These are phyloP conservation scores for Marronus borbonicus DNA, from an alignment of 2,888 invertebrate genomes.

Conservation along the genomic window DNA sequence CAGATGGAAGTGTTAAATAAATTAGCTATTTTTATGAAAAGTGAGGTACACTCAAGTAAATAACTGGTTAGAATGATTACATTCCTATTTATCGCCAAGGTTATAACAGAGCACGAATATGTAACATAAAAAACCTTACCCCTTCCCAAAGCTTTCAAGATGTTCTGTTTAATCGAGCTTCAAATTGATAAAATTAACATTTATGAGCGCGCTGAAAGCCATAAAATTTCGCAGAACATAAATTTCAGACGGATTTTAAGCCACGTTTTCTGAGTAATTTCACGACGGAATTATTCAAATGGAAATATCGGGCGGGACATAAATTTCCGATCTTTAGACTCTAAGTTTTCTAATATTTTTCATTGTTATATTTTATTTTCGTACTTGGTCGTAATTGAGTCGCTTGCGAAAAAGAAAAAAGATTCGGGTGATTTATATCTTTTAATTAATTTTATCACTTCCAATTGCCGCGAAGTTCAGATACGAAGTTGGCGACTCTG, in stretches of 20 bases:
- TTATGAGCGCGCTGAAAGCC: neutral
- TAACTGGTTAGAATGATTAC: no score
- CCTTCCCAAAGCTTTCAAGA: constrained; percentile 12
- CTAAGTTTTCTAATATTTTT: constrained; percentile 7
- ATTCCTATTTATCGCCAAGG: no score
- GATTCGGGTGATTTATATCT: neutral
- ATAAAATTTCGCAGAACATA: constrained; percentile 17
- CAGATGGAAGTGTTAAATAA: no score
- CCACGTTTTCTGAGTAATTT: neutral
- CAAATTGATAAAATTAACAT: constrained; percentile 26
- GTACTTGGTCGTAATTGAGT: neutral
- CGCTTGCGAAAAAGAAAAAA: neutral
- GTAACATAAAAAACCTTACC: no score
- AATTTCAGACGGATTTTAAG: constrained; percentile 4
- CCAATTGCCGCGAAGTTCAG: no score
- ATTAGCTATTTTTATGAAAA: no score
- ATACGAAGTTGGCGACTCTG: no score
- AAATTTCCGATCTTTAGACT: neutral
- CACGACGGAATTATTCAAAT: neutral
- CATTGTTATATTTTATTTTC: constrained; percentile 2
- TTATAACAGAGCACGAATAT: no score
- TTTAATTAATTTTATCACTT: no score
- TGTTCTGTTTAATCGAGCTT: constrained; percentile 23
- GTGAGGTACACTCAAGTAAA: no score
- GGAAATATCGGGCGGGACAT: neutral